A percentile compares a stretch with the other conserved stretches of the same genome.
Evolutionary conservation across 1,140 invertebrate species (phyloP).

Genomic region (Lordiphosa stackelbergi): DNA sequence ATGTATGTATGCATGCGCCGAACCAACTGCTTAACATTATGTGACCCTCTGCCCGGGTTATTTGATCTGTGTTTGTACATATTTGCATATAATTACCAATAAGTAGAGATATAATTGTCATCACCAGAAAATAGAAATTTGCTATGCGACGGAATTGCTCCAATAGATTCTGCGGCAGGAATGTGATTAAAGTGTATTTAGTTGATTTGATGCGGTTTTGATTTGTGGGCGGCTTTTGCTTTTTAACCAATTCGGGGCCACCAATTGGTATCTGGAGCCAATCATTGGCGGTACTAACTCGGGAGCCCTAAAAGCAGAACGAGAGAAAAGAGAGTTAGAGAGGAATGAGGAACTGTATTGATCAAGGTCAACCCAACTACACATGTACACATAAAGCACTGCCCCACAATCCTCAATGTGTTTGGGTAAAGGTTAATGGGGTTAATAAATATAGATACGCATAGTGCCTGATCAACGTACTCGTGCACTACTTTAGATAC

Average conservation of each 20-base stretch:
- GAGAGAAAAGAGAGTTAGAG: not conserved
- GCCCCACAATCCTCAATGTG: conserved; percentile 35
- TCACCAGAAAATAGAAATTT: conserved; percentile 90
- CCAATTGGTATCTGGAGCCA: conserved; percentile 80
- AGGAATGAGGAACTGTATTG: too few species aligned
- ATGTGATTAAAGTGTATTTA: conserved; percentile 88
- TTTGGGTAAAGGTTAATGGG: conserved; percentile 52
- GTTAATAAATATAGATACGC: conserved; percentile 39
- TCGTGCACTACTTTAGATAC: conserved; percentile 1
- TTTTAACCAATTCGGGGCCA: conserved; percentile 76
- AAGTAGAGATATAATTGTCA: conserved; percentile 82
- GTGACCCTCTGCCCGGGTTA: not conserved
- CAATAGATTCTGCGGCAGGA: conserved; percentile 89
- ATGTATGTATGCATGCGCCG: too few species aligned
- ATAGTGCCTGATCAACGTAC: conserved; percentile 9
- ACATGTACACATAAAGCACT: conserved; percentile 27
- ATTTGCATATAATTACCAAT: conserved; percentile 78
- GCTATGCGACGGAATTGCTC: conserved; percentile 91
- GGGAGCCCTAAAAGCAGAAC: conserved; percentile 78
- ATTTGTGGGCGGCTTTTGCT: conserved; percentile 76
- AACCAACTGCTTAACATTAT: too few species aligned
- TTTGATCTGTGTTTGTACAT: not conserved
- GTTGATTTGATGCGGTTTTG: conserved; percentile 82
- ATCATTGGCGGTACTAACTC: conserved; percentile 79
- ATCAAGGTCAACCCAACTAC: not conserved